These are phyloP conservation scores for Holcopasites calliopsidis DNA, from an alignment of 1,140 invertebrate genomes.

Conservation along the genomic window DNA sequence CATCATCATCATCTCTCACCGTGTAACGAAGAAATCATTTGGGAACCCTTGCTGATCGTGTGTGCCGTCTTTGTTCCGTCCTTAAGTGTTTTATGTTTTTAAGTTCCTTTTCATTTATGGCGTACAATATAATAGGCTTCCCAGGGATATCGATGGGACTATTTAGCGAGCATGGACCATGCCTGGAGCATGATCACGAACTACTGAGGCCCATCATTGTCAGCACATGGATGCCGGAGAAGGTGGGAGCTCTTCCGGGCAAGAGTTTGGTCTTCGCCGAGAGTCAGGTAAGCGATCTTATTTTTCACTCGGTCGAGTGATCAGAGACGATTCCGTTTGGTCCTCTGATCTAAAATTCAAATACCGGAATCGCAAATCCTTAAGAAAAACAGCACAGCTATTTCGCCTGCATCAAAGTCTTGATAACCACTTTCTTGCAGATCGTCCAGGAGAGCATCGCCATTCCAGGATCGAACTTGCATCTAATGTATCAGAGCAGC, in stretches of 20 bases:
- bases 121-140: constrained; percentile 78
- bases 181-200: constrained; percentile 92
- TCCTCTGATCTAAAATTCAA: constrained; percentile 21
- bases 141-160: constrained; percentile 82
- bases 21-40: background rate
- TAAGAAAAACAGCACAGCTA: background rate
- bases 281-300: constrained; percentile 84
- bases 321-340: too few species aligned
- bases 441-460: constrained; percentile 96
- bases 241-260: constrained; percentile 90
- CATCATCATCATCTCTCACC: background rate
- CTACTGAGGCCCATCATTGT: constrained; percentile 89
- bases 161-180: constrained; percentile 83
- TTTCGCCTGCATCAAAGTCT: too few species aligned
- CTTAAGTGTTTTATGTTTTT: constrained; percentile 67
- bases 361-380: background rate
- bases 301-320: background rate
- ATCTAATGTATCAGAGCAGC: constrained; percentile 95
- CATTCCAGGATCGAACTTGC: constrained; percentile 94
- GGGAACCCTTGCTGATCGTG: constrained; percentile 27
- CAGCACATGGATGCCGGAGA: constrained; percentile 91
- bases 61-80: constrained; percentile 69
- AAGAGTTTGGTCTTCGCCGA: constrained; percentile 92
- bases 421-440: constrained; percentile 79
- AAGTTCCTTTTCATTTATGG: constrained; percentile 66